phyloP scores from a whole-genome alignment of 2,797 vertebrate genomes.

The Clarias platycephalus region DNA sequence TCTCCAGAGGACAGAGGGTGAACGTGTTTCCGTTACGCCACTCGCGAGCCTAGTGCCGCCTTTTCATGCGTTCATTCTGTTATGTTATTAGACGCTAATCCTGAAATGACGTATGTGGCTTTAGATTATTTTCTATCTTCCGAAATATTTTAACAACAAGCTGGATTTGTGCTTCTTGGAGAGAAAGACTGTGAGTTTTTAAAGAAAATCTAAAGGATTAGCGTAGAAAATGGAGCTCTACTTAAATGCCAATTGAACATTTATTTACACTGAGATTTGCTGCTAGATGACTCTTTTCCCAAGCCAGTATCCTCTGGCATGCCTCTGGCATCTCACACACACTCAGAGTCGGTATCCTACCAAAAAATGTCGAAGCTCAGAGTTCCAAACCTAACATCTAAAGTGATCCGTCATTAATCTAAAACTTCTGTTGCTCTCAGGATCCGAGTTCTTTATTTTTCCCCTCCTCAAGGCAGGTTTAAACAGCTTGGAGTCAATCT shows the following conservation, averaged over 20 bases:
- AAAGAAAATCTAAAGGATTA: background rate
- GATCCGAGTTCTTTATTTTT: slow-evolving; percentile 62
- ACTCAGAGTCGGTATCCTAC: background rate
- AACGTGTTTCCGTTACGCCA: too few species aligned
- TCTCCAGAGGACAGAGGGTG: too few species aligned
- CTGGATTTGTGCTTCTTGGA: background rate
- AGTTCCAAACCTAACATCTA: background rate
- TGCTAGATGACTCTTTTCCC: background rate
- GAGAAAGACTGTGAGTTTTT: background rate
- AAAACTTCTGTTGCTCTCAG: slow-evolving; percentile 56
- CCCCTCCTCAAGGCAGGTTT: slow-evolving; percentile 62
- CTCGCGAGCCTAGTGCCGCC: too few species aligned
- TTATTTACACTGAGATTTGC: slow-evolving; percentile 10
- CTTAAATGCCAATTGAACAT: background rate
- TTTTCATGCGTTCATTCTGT: background rate
- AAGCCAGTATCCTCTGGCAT: slow-evolving; percentile 27
- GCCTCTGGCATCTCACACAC: background rate
- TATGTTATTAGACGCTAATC: background rate
- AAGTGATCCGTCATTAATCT: slow-evolving; percentile 18
- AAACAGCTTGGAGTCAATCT: slow-evolving; percentile 66
- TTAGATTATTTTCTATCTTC: background rate
- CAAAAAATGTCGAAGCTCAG: slow-evolving; percentile 17
- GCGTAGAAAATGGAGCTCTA: background rate
- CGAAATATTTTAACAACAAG: background rate
- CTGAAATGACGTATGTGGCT: background rate